These are phyloP conservation scores for Gavialis gangeticus DNA, from an alignment of 2,113 vertebrate genomes.

Conservation along the genomic window DNA sequence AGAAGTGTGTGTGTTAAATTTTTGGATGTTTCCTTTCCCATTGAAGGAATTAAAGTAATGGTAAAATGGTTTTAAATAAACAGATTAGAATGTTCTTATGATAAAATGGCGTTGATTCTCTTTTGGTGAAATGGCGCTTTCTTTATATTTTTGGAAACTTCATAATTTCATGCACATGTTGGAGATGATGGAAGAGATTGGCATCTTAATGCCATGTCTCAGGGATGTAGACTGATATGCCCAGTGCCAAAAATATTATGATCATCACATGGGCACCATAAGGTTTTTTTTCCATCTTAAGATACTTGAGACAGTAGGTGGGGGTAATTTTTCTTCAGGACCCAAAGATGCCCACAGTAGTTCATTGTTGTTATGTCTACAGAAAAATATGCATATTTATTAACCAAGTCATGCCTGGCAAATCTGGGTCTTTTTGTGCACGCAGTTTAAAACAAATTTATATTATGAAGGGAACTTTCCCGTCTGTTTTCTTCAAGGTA, in stretches of 20 bases:
- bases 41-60: not conserved
- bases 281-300: not conserved
- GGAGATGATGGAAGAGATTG: not conserved
- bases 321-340: not conserved
- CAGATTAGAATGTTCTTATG: not conserved
- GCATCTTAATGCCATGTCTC: not conserved
- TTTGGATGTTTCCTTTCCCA: not conserved
- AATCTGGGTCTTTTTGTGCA: not conserved
- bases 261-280: not conserved
- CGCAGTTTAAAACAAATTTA: not conserved
- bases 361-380: not conserved
- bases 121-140: not conserved
- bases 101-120: not conserved
- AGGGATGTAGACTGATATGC: not conserved
- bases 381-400: not conserved
- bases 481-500: not conserved
- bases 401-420: not conserved
- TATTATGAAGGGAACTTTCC: not conserved
- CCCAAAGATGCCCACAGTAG: not conserved
- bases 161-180: not conserved
- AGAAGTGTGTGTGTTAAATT: too few species aligned
- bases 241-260: not conserved
- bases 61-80: not conserved
- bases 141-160: not conserved
- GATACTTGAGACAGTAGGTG: not conserved